These are phyloP conservation scores for Xenopus borealis DNA, from an alignment of 2,113 vertebrate genomes.

Conservation along the genomic window DNA sequence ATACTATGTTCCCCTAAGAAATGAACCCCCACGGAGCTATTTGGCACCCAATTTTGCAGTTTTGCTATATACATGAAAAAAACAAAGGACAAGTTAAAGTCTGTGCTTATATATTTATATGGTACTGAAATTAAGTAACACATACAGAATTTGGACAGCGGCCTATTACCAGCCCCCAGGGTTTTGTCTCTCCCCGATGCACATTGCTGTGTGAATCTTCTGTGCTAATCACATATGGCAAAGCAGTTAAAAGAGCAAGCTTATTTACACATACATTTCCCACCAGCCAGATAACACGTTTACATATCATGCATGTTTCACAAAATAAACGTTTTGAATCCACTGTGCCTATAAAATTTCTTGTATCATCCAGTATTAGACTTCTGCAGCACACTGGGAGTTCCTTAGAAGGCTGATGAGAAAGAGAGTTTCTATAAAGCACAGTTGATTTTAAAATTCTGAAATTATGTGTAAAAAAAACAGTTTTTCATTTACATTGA, in stretches of 20 bases:
- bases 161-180: neutral
- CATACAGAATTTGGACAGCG: too few species aligned
- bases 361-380: neutral
- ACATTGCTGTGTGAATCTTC: neutral
- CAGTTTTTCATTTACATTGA: too few species aligned
- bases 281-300: slow-evolving; percentile 32
- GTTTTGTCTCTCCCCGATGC: slow-evolving; percentile 27
- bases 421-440: slow-evolving; percentile 14
- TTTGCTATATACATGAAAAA: too few species aligned
- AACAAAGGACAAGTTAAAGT: too few species aligned
- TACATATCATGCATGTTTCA: slow-evolving; percentile 33
- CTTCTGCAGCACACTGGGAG: slow-evolving; percentile 24
- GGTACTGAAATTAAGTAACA: too few species aligned
- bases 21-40: too few species aligned
- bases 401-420: slow-evolving; percentile 31
- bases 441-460: slow-evolving; percentile 1
- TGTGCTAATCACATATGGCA: slow-evolving; percentile 42
- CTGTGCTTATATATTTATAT: too few species aligned
- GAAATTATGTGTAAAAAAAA: too few species aligned
- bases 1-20: too few species aligned
- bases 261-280: slow-evolving; percentile 39
- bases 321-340: slow-evolving; percentile 33
- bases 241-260: slow-evolving; percentile 37
- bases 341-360: neutral
- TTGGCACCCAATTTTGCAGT: too few species aligned